Evolutionary conservation across 2,113 vertebrate genomes (phyloP).

Genomic region (Tupaia tana): DNA sequence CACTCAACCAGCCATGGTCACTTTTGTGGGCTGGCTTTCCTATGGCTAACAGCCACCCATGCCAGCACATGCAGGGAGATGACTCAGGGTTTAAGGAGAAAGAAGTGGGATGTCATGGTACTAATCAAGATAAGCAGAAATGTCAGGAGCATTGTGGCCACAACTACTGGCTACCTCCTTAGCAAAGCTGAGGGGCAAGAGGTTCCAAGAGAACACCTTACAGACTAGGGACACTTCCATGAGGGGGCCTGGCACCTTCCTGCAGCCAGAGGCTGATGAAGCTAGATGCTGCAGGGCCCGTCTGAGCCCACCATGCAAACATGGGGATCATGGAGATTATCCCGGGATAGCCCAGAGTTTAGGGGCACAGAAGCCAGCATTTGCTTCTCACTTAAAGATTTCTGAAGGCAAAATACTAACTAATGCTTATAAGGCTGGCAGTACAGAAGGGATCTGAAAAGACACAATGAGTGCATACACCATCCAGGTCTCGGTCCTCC

Average conservation of each 20-base stretch:
- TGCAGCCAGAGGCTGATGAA: neutral
- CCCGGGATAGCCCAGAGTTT: neutral
- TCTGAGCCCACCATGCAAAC: neutral
- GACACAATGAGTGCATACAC: accelerated
- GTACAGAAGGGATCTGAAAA: neutral
- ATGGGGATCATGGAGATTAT: neutral
- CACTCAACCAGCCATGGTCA: neutral
- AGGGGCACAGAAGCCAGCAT: neutral
- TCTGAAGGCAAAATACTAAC: neutral
- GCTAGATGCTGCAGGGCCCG: neutral
- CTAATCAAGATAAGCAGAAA: neutral
- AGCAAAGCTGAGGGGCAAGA: neutral
- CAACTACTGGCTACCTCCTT: neutral
- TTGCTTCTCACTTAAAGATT: neutral
- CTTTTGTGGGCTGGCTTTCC: neutral
- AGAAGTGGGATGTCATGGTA: neutral
- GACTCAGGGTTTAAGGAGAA: neutral
- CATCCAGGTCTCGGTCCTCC: neutral
- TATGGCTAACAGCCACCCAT: neutral
- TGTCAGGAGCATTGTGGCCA: neutral
- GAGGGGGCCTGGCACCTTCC: neutral
- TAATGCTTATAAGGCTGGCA: neutral
- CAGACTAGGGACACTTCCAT: neutral
- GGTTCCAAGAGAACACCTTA: neutral
- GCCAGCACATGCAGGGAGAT: neutral